phyloP scores from a whole-genome alignment of 2,888 invertebrate species.

The Lasius platythorax region DNA sequence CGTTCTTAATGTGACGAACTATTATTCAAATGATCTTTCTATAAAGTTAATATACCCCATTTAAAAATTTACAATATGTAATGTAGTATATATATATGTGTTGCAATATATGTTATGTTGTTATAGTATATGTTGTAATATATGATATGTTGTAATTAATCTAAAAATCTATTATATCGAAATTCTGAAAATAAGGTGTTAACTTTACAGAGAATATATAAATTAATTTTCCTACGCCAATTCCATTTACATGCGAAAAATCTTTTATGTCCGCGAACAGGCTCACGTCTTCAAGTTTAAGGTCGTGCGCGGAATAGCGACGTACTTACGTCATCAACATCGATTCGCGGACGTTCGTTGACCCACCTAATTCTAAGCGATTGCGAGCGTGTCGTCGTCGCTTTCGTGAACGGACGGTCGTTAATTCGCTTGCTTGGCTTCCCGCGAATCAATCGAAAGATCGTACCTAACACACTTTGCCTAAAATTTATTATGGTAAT shows the following conservation, averaged over 20 bases:
- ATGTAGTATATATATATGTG: too few relatives aligned
- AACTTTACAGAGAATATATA: neutral
- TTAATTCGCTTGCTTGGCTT: neutral
- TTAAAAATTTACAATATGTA: neutral
- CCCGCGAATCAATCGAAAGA: neutral
- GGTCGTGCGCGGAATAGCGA: constrained; percentile 27
- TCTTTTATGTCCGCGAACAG: neutral
- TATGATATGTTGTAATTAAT: neutral
- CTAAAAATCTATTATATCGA: neutral
- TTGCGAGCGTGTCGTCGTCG: neutral
- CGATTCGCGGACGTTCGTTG: constrained; percentile 46
- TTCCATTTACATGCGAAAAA: neutral
- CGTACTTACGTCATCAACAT: constrained; percentile 46
- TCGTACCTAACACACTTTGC: neutral
- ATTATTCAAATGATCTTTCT: neutral
- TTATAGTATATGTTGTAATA: neutral
- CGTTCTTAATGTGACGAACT: neutral
- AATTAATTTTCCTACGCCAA: neutral
- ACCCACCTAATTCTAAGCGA: constrained; percentile 27
- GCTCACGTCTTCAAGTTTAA: constrained; percentile 44
- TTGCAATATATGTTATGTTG: too few relatives aligned
- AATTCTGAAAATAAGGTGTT: neutral
- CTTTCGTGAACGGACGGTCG: neutral
- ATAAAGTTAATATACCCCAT: neutral
- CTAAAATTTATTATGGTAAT: neutral